These are phyloP conservation scores for Psittacula derbiana DNA, from an alignment of 2,797 vertebrate species.

Conservation along the genomic window DNA sequence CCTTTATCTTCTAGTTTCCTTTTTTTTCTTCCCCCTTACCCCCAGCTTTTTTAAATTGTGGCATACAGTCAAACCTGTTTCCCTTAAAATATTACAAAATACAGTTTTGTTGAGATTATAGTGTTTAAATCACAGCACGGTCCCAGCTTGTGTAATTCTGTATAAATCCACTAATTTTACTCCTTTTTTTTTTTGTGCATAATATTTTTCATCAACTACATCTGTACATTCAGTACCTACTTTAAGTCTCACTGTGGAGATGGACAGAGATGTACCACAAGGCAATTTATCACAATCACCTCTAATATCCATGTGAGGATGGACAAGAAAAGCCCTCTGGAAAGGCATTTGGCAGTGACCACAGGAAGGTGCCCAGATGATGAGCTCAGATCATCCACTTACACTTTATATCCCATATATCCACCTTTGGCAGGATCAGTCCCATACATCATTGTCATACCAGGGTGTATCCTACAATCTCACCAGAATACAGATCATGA, in stretches of 20 bases:
- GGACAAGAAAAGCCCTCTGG: background rate
- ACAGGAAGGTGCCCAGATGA: background rate
- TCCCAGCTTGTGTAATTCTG: background rate
- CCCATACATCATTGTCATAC: rapidly evolving
- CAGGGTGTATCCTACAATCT: background rate
- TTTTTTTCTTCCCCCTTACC: background rate
- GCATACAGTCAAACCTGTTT: background rate
- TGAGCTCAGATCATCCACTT: background rate
- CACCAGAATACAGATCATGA: background rate
- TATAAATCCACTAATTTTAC: background rate
- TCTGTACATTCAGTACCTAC: background rate
- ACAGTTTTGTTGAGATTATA: background rate
- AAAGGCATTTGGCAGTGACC: background rate
- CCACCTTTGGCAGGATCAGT: background rate
- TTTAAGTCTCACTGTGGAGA: background rate
- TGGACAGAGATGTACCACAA: background rate
- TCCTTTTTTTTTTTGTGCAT: background rate
- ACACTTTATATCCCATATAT: background rate
- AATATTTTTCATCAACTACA: background rate
- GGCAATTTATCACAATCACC: background rate
- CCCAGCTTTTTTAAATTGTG: background rate
- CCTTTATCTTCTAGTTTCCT: background rate
- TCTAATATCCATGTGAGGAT: background rate
- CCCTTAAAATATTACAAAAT: background rate
- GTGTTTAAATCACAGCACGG: background rate